Conservation (phyloP, 2,113 vertebrate species). For the Burhinus oedicnemus region DNA sequence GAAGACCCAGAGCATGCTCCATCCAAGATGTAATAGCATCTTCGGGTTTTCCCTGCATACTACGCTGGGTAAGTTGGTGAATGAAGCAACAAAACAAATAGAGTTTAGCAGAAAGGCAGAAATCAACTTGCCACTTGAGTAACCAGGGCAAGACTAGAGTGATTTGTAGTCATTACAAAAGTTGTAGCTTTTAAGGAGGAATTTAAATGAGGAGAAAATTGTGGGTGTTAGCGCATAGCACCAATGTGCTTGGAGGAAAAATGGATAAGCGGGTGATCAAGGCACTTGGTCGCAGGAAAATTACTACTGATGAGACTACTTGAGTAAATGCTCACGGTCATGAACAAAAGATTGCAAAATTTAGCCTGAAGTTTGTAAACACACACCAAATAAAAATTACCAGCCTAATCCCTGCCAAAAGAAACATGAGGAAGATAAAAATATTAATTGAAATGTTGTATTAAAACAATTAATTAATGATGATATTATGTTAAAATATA, state of each 20-base stretch:
- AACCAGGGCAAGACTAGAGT: not conserved
- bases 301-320: not conserved
- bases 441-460: not conserved
- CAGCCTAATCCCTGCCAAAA: not conserved
- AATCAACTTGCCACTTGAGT: not conserved
- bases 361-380: constrained; percentile 40
- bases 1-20: not conserved
- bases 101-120: not conserved
- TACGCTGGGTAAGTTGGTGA: not conserved
- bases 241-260: constrained; percentile 9
- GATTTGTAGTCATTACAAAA: constrained; percentile 4
- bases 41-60: not conserved
- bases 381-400: constrained; percentile 16
- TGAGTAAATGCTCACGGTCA: not conserved
- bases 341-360: constrained; percentile 28
- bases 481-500: not conserved
- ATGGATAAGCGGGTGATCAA: not conserved
- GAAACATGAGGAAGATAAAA: not conserved
- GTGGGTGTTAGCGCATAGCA: not conserved
- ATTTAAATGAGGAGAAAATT: constrained; percentile 36
- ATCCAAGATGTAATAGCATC: rapidly evolving
- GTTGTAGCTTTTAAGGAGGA: not conserved
- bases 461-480: constrained; percentile 2
- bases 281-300: not conserved
- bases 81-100: not conserved